Base-by-base conservation (phyloP, 2,113 vertebrate species). In the Nothocercus julius region DNA sequence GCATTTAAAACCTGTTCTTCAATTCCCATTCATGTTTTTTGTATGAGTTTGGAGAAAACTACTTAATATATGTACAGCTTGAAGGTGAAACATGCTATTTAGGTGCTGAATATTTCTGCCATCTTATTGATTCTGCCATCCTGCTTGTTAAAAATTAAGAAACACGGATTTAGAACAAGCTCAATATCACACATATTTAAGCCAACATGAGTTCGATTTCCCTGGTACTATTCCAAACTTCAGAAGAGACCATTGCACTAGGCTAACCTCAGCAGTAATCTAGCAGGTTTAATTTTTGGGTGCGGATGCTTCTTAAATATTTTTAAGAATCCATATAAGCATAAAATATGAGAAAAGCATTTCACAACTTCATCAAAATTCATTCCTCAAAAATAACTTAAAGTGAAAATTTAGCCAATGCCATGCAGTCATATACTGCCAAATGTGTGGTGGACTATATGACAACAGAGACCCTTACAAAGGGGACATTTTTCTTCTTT, bases 211-310 rank as follows among this genome's bases (percentile, higher is more conserved):
- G 17, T 32, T 17, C 68, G 63, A 22, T 47, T 82, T 78, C 25
- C 47, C 19, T 84, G 28, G 34, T 44, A 27, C 25, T 86, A 47
- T 61, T 86, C 38, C 47, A 88, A 22, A 47, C 47, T 47, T 92
- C 51, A 85, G 66, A 92, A 79, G 21, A 40, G 73, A 90, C 82
- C 80, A 84, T 20, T 88, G 40, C 45, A 45, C 44, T 38, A 83
- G 18, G 56, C 11, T 93, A 81, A 93, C 44, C 51, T 42, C 73
- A 72, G 61, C 24, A 90, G n/a, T 73, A 75, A 75, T 79, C 24
- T n/a, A 78, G 45, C 32, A 87, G 90, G 34, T 79, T 95, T 92
- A 81, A 63, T 78, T 87, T 90, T 68, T 92, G 51, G 90, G 77
- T 64, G 84, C 84, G 77, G 69, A 12, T 53, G 76, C 61, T 75